Percentiles rank a stretch among this genome's conserved stretches.
Conservation (phyloP, 2,797 vertebrate genomes). For the Aphelocoma californica region DNA sequence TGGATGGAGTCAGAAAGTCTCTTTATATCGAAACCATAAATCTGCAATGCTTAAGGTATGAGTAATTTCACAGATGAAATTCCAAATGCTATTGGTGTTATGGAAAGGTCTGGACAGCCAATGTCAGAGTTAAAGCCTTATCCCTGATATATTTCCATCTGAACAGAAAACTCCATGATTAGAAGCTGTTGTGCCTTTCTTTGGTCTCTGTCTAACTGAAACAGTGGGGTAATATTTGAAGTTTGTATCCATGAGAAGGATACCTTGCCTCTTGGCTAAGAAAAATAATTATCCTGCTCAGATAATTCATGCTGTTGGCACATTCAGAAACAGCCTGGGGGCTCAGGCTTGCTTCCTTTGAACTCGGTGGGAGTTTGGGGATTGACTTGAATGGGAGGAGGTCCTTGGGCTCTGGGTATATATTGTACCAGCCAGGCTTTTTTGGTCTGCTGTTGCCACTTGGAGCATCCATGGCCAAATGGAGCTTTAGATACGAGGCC, state of each 20-base stretch:
- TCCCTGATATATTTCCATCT: conserved; percentile 53
- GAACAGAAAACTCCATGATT: conserved; percentile 27
- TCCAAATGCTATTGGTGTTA: conserved; percentile 38
- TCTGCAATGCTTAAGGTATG: conserved; percentile 4
- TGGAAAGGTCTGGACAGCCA: conserved; percentile 66
- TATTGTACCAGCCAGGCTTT: background rate
- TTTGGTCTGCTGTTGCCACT: background rate
- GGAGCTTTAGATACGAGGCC: background rate
- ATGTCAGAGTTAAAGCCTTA: conserved; percentile 46
- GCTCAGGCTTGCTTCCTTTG: conserved; percentile 44
- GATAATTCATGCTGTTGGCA: conserved; percentile 52
- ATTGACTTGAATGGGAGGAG: background rate
- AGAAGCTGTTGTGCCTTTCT: conserved; percentile 52
- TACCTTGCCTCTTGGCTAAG: conserved; percentile 67
- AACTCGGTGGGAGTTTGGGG: conserved; percentile 45
- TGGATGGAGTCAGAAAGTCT: conserved; percentile 20
- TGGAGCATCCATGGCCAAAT: background rate
- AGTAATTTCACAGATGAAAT: conserved; percentile 47
- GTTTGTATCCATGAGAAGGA: conserved; percentile 55
- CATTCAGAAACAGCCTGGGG: conserved; percentile 7
- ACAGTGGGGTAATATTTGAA: conserved; percentile 46
- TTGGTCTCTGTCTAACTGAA: conserved; percentile 46
- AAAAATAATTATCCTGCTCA: conserved; percentile 64
- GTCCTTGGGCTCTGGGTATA: background rate
- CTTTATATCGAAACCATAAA: conserved; percentile 14